These are phyloP conservation scores for Amia ocellicauda DNA, from an alignment of 2,113 vertebrate genomes.

Conservation along the genomic window DNA sequence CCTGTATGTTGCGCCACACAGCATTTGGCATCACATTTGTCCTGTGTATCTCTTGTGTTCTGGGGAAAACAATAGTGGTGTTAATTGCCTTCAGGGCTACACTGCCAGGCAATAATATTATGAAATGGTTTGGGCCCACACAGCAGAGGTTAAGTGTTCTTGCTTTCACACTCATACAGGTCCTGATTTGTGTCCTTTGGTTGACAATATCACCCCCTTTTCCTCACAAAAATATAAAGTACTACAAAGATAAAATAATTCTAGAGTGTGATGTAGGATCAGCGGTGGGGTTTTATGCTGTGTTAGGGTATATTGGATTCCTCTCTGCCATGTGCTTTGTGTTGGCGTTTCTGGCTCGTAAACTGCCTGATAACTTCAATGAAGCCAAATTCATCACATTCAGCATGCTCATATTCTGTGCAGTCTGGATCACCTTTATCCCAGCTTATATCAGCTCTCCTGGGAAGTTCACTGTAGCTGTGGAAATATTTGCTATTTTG, in stretches of 20 bases:
- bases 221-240: constrained; percentile 32
- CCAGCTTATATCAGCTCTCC: constrained; percentile 42
- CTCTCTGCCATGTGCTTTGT: constrained; percentile 42
- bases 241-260: constrained; percentile 24
- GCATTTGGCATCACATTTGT: constrained; percentile 48
- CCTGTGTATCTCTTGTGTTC: constrained; percentile 42
- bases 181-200: constrained; percentile 39
- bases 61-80: constrained; percentile 47
- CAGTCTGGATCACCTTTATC: constrained; percentile 42
- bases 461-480: constrained; percentile 48
- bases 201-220: constrained; percentile 37
- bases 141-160: constrained; percentile 43
- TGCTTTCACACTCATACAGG: constrained; percentile 38
- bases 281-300: constrained; percentile 40
- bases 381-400: too few relatives aligned
- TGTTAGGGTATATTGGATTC: constrained; percentile 48
- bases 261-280: constrained; percentile 38
- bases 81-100: constrained; percentile 45
- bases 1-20: constrained; percentile 41
- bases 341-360: too few relatives aligned
- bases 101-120: constrained; percentile 31
- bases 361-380: too few relatives aligned
- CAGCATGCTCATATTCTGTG: constrained; percentile 51
- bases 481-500: constrained; percentile 52
- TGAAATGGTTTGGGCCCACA: constrained; percentile 42